These are phyloP conservation scores for Ptilodon capucinus DNA, from an alignment of 2,888 invertebrate species.

Conservation along the genomic window DNA sequence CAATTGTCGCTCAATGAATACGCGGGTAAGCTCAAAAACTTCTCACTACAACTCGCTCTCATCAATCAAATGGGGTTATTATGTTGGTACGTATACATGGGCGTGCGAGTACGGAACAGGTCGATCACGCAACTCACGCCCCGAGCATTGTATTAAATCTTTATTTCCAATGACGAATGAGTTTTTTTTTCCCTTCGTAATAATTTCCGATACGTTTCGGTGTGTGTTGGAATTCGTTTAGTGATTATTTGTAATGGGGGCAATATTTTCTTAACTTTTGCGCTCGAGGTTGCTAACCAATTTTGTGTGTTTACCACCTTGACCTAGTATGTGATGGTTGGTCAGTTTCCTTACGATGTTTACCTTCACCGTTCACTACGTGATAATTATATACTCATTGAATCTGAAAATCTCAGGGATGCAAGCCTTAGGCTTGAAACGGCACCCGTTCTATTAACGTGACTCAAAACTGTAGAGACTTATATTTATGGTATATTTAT, in stretches of 20 bases:
- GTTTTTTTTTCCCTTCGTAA: constrained; percentile 29
- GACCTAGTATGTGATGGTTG: too few relatives aligned
- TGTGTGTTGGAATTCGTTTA: constrained; percentile 29
- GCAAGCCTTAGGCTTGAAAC: too few relatives aligned
- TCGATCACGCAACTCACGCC: constrained; percentile 39
- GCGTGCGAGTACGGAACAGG: constrained; percentile 24
- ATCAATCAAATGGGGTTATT: constrained; percentile 63
- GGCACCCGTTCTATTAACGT: too few relatives aligned
- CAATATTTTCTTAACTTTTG: constrained; percentile 8
- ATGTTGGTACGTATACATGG: constrained; percentile 37
- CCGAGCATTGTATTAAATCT: constrained; percentile 38
- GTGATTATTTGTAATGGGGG: constrained; percentile 24
- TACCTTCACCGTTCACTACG: too few relatives aligned
- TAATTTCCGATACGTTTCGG: constrained; percentile 32
- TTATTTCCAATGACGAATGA: constrained; percentile 42
- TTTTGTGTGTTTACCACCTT: too few relatives aligned
- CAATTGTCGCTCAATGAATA: neutral
- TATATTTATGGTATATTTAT: too few relatives aligned
- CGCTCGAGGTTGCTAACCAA: too few relatives aligned
- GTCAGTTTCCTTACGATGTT: too few relatives aligned
- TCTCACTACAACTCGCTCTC: constrained; percentile 38
- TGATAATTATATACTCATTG: too few relatives aligned
- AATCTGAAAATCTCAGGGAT: too few relatives aligned
- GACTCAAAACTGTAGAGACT: too few relatives aligned
- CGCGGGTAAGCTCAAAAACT: constrained; percentile 22